phyloP scores from a whole-genome alignment of 2,797 vertebrate genomes.

The Neosilurus mollespiculum region DNA sequence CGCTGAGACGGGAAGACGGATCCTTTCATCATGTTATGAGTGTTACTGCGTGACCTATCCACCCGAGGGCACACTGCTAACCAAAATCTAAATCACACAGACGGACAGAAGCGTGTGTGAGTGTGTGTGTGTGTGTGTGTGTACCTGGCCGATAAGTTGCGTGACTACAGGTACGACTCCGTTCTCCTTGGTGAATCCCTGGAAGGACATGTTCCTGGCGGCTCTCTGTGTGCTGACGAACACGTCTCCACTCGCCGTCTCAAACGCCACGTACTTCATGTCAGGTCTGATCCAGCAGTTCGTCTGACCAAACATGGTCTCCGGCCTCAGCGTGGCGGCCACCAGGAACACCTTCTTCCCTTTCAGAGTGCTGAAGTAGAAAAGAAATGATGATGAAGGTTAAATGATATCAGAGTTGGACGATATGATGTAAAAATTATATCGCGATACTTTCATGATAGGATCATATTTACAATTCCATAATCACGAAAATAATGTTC shows the following conservation, averaged over 20 bases:
- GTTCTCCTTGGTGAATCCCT: slow-evolving; percentile 88
- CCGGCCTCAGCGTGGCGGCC: slow-evolving; percentile 92
- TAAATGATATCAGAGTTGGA: too few relatives aligned
- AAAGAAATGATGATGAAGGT: too few relatives aligned
- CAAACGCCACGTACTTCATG: slow-evolving; percentile 94
- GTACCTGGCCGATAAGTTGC: slow-evolving; percentile 94
- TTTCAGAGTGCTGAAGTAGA: slow-evolving; percentile 79
- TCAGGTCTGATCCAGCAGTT: slow-evolving; percentile 97
- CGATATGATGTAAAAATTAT: too few relatives aligned
- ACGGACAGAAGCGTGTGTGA: neutral
- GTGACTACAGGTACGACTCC: slow-evolving; percentile 87
- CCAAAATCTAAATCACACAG: too few relatives aligned
- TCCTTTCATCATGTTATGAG: too few relatives aligned
- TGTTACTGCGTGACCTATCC: too few relatives aligned
- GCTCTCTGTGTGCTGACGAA: slow-evolving; percentile 88
- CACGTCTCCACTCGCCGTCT: slow-evolving; percentile 80
- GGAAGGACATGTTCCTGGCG: slow-evolving; percentile 95
- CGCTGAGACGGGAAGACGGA: too few relatives aligned
- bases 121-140: neutral
- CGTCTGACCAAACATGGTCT: slow-evolving; percentile 98
- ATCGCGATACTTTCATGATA: too few relatives aligned
- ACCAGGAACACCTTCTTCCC: slow-evolving; percentile 90
- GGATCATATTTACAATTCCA: too few relatives aligned
- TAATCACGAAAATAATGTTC: too few relatives aligned
- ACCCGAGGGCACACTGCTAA: too few relatives aligned